These are phyloP conservation scores for Sebastes melanostomus DNA, from an alignment of 2,797 vertebrate species.

Conservation along the genomic window DNA sequence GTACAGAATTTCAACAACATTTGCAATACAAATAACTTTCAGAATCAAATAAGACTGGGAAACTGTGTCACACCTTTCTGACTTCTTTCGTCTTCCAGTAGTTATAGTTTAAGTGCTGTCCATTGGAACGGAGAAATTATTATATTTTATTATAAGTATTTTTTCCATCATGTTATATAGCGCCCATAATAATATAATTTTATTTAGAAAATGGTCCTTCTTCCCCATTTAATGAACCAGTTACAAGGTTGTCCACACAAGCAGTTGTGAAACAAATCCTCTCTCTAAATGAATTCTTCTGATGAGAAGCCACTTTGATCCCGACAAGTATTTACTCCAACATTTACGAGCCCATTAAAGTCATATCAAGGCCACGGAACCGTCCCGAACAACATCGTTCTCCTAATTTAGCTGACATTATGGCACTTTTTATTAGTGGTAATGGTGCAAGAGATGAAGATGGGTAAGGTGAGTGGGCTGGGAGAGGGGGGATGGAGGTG, in stretches of 20 bases:
- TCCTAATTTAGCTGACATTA: constrained; percentile 41
- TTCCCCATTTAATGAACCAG: not conserved
- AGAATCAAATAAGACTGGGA: too few relatives aligned
- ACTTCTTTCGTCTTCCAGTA: too few relatives aligned
- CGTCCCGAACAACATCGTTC: constrained; percentile 19
- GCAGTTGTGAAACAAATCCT: not conserved
- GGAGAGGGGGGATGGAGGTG: not conserved
- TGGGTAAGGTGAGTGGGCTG: not conserved
- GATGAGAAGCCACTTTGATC: constrained; percentile 26
- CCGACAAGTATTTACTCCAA: constrained; percentile 43
- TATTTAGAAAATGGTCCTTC: not conserved
- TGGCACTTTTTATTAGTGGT: constrained; percentile 31
- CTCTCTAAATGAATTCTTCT: not conserved
- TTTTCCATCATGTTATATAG: not conserved
- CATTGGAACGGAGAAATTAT: too few relatives aligned
- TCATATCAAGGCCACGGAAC: constrained; percentile 30
- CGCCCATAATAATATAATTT: not conserved
- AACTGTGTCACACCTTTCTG: too few relatives aligned
- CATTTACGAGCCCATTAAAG: constrained; percentile 54
- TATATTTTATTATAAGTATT: not conserved
- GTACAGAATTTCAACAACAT: too few relatives aligned
- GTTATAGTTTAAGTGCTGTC: too few relatives aligned
- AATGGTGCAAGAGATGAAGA: constrained; percentile 11
- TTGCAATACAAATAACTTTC: too few relatives aligned
- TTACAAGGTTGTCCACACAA: not conserved